Conservation (phyloP, 2,113 vertebrate species). For the Morone chrysops region DNA sequence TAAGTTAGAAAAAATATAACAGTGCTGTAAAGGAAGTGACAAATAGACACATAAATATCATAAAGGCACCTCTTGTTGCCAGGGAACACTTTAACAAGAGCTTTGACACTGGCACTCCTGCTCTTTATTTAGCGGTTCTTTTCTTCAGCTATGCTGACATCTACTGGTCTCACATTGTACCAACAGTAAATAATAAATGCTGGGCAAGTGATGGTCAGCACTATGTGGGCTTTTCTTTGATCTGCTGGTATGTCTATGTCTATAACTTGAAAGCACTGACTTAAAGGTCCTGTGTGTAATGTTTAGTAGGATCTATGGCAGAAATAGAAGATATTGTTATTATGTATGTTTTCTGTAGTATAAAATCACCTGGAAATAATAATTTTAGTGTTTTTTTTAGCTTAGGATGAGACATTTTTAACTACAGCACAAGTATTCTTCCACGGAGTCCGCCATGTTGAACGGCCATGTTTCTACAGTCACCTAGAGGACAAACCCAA, state of each 20-base stretch:
- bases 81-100: conserved; percentile 50
- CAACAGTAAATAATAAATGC: background rate
- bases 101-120: background rate
- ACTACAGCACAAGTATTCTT: too few species aligned
- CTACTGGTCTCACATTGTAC: conserved; percentile 41
- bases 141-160: conserved; percentile 60
- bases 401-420: too few species aligned
- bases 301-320: too few species aligned
- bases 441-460: too few species aligned
- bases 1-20: background rate
- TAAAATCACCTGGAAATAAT: too few species aligned
- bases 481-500: too few species aligned
- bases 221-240: background rate
- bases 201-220: background rate
- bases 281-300: background rate
- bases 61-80: conserved; percentile 42
- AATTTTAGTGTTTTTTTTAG: too few species aligned
- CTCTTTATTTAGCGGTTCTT: background rate
- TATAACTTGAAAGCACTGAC: background rate
- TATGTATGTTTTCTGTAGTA: too few species aligned
- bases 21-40: background rate
- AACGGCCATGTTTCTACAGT: too few species aligned
- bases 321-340: too few species aligned
- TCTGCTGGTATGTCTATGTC: background rate
- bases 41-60: conserved; percentile 34